These are phyloP conservation scores for Thymelicus lineola DNA, from an alignment of 2,888 invertebrate species.

Conservation along the genomic window DNA sequence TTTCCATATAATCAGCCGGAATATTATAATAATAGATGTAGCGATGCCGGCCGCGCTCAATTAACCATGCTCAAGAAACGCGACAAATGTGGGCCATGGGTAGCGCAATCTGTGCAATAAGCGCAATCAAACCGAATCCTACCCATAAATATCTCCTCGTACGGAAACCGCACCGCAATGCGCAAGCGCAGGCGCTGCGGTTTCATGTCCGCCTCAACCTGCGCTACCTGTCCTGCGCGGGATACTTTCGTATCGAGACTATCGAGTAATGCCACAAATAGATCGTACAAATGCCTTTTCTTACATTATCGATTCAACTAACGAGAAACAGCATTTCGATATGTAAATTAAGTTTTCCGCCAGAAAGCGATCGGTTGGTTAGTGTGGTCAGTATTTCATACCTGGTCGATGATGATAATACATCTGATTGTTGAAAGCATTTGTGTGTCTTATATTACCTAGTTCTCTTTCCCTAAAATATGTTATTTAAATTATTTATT, in stretches of 20 bases:
- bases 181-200: conserved; percentile 36
- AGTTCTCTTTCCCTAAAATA: too few relatives aligned
- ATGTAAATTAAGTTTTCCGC: background rate
- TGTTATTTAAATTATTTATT: too few relatives aligned
- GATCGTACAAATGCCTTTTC: conserved; percentile 21
- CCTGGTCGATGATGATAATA: too few relatives aligned
- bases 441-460: too few relatives aligned
- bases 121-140: conserved; percentile 58
- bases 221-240: conserved; percentile 14
- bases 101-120: conserved; percentile 60
- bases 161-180: conserved; percentile 35
- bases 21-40: conserved; percentile 73
- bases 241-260: conserved; percentile 23
- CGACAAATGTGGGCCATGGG: conserved; percentile 57
- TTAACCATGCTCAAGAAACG: conserved; percentile 64
- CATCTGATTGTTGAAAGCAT: too few relatives aligned
- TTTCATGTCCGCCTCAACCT: conserved; percentile 33
- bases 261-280: conserved; percentile 27
- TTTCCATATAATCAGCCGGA: conserved; percentile 75
- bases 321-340: background rate
- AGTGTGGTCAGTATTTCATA: background rate
- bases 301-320: background rate
- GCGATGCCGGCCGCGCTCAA: conserved; percentile 68
- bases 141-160: conserved; percentile 41
- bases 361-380: background rate